A percentile compares a stretch with the other conserved stretches of the same genome.
Evolutionary conservation across 2,888 invertebrate species (phyloP).

Genomic region (Campoplex capitator): DNA sequence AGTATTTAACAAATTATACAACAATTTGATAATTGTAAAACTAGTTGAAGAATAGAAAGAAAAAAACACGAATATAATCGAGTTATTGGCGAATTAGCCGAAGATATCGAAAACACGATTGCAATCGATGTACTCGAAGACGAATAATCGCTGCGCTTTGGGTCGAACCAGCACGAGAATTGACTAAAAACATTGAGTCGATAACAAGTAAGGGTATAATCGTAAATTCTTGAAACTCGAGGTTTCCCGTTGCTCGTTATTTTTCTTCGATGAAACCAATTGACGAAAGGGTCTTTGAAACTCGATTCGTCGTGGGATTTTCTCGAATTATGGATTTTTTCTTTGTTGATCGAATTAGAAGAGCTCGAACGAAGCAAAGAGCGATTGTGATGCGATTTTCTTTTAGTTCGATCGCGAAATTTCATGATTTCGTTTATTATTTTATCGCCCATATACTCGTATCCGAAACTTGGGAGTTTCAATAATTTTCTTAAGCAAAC

Average conservation of each 20-base stretch:
- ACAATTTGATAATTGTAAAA: constrained; percentile 58
- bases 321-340: neutral
- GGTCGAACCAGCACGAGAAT: constrained; percentile 25
- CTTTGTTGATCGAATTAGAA: neutral
- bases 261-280: constrained; percentile 62
- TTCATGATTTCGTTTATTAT: constrained; percentile 28
- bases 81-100: constrained; percentile 2
- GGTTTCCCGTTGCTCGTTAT: neutral
- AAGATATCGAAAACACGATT: constrained; percentile 10
- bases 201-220: constrained; percentile 14
- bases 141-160: constrained; percentile 16
- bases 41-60: constrained; percentile 47
- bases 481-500: constrained; percentile 71
- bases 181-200: constrained; percentile 56
- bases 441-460: constrained; percentile 41
- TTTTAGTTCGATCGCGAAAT: neutral
- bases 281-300: constrained; percentile 24
- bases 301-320: constrained; percentile 7
- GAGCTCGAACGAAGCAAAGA: neutral
- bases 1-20: constrained; percentile 48
- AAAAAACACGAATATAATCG: constrained; percentile 62
- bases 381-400: constrained; percentile 16
- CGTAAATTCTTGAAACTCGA: constrained; percentile 18
- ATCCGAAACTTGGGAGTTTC: constrained; percentile 68
- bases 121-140: constrained; percentile 9